Conservation (phyloP, 2,888 invertebrate genomes). For the Xestobium rufovillosum region DNA sequence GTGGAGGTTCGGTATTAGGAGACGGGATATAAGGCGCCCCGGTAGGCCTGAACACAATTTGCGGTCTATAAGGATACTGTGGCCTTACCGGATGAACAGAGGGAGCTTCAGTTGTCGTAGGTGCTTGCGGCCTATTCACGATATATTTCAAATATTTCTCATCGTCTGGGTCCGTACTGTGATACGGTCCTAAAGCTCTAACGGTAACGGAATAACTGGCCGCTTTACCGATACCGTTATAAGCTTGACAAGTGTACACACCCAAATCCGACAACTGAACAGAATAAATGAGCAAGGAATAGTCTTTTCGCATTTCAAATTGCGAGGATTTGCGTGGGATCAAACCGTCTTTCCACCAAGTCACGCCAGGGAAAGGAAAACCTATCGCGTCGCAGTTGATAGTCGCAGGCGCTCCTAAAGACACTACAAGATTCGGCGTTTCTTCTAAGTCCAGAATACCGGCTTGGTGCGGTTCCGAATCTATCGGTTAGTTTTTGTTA, state of each 20-base stretch:
- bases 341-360: conserved; percentile 76
- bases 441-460: conserved; percentile 62
- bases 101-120: conserved; percentile 34
- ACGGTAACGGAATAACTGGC: conserved; percentile 70
- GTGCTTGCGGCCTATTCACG: conserved; percentile 47
- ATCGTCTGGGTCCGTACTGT: conserved; percentile 50
- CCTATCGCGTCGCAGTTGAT: conserved; percentile 79
- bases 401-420: conserved; percentile 60
- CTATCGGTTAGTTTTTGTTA: conserved; percentile 20
- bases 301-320: conserved; percentile 67
- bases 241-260: conserved; percentile 83
- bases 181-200: conserved; percentile 63
- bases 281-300: conserved; percentile 64
- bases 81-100: too few species aligned
- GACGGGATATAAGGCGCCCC: conserved; percentile 29
- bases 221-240: conserved; percentile 65
- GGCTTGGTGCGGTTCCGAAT: conserved; percentile 42
- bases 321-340: conserved; percentile 61
- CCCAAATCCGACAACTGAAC: conserved; percentile 69
- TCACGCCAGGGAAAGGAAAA: conserved; percentile 68
- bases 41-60: conserved; percentile 30
- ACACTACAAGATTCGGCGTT: conserved; percentile 56
- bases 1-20: conserved; percentile 17
- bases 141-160: conserved; percentile 51
- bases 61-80: conserved; percentile 39